Conservation (phyloP, 2,797 vertebrate genomes). For the Buceros bicornis region DNA sequence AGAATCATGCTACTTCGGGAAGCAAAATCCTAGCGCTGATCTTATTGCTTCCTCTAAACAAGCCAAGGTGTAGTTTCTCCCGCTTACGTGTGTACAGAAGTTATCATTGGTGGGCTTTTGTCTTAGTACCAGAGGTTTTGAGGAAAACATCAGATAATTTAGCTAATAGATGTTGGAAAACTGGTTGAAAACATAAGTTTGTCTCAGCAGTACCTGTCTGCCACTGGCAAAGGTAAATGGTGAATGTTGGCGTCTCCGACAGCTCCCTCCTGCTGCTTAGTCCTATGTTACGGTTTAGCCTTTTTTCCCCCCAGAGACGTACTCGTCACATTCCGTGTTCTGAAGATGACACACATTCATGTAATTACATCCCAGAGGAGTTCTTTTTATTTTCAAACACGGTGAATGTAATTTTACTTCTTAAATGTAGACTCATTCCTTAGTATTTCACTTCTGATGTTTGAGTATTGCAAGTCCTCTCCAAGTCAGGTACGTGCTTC, state of each 20-base stretch:
- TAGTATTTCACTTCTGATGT: not conserved
- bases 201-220: not conserved
- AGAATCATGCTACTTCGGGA: not conserved
- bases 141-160: not conserved
- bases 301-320: not conserved
- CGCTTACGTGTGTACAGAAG: not conserved
- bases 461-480: not conserved
- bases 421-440: slow-evolving; percentile 25
- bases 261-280: not conserved
- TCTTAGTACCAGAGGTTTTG: not conserved
- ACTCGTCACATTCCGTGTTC: not conserved
- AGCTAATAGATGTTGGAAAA: not conserved
- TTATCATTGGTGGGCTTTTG: not conserved
- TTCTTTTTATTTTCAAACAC: slow-evolving; percentile 26
- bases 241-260: not conserved
- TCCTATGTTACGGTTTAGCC: not conserved
- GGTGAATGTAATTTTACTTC: slow-evolving; percentile 13
- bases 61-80: not conserved
- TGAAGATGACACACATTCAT: not conserved
- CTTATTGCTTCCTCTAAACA: not conserved
- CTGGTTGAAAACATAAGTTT: not conserved
- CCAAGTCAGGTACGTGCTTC: not conserved
- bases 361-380: slow-evolving; percentile 46
- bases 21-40: not conserved
- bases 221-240: not conserved